Evolutionary conservation across 1,140 invertebrate genomes (phyloP).

Genomic region (Drosophila murphyi): DNA sequence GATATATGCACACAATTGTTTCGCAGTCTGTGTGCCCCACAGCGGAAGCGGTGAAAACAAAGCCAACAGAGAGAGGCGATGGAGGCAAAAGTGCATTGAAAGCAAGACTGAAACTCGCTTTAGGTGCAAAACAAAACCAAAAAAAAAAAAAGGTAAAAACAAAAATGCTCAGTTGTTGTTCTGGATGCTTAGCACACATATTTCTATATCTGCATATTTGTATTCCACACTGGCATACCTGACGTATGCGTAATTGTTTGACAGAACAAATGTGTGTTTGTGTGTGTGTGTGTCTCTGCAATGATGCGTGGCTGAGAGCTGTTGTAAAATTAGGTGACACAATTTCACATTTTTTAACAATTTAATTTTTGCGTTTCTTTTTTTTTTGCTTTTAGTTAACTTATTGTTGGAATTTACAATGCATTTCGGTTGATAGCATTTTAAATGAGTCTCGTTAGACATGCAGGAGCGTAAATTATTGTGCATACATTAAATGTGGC

Average conservation of each 20-base stretch:
- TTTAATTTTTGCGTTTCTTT: constrained; percentile 41
- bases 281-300: constrained; percentile 44
- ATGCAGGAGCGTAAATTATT: constrained; percentile 36
- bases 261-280: constrained; percentile 5
- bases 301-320: constrained; percentile 68
- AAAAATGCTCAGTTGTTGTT: constrained; percentile 39
- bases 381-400: constrained; percentile 12
- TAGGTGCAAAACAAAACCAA: constrained; percentile 39
- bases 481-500: constrained; percentile 23
- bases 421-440: constrained; percentile 68
- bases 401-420: constrained; percentile 56
- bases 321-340: constrained; percentile 76
- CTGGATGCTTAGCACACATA: constrained; percentile 41
- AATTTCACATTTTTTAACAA: constrained; percentile 54
- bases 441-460: constrained; percentile 56
- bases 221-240: constrained; percentile 12
- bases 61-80: constrained; percentile 12
- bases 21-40: constrained; percentile 7
- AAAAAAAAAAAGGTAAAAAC: constrained; percentile 36
- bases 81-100: constrained; percentile 13
- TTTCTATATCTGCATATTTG: constrained; percentile 1
- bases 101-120: constrained; percentile 18
- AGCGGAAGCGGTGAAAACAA: constrained; percentile 11
- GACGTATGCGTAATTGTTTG: constrained; percentile 44
- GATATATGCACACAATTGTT: constrained; percentile 78